Percentiles rank a stretch among this genome's conserved stretches.
Evolutionary conservation across 2,797 vertebrate species (phyloP).

Genomic region (Myripristis jacobus): DNA sequence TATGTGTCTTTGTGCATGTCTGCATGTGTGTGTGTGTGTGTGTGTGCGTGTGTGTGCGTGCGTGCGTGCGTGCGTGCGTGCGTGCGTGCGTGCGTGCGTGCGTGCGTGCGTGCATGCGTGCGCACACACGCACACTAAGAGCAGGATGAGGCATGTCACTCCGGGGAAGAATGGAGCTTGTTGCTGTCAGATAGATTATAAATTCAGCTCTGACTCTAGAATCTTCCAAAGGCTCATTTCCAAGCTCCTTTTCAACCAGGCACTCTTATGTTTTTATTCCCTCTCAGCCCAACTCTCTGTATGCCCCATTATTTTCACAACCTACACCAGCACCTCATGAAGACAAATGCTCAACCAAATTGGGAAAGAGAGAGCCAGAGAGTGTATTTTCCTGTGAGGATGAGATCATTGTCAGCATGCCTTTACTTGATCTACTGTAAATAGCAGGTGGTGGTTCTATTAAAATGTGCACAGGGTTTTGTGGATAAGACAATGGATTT

Average conservation of each 20-base stretch:
- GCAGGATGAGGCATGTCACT: slow-evolving; percentile 71
- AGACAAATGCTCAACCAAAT: slow-evolving; percentile 38
- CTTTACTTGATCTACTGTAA: slow-evolving; percentile 45
- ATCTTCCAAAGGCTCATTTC: slow-evolving; percentile 42
- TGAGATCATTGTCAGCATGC: slow-evolving; percentile 46
- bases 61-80: not conserved
- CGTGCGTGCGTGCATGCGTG: slow-evolving; percentile 28
- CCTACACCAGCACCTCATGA: slow-evolving; percentile 17
- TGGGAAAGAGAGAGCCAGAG: slow-evolving; percentile 3
- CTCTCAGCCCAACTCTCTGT: not conserved
- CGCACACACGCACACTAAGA: slow-evolving; percentile 17
- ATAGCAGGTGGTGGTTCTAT: slow-evolving; percentile 8
- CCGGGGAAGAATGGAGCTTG: slow-evolving; percentile 55
- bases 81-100: slow-evolving; percentile 13
- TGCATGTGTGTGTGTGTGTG: not conserved
- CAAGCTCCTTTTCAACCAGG: slow-evolving; percentile 35
- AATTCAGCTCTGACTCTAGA: slow-evolving; percentile 54
- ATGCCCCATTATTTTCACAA: slow-evolving; percentile 36
- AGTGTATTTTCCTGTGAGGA: slow-evolving; percentile 9
- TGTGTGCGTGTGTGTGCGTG: not conserved
- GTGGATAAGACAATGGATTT: slow-evolving; percentile 1
- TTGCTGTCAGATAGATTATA: slow-evolving; percentile 66
- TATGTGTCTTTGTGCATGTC: not conserved
- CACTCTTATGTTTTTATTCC: slow-evolving; percentile 5
- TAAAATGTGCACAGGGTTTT: slow-evolving; percentile 3